phyloP scores from a whole-genome alignment of 2,888 invertebrate genomes.

The Antitype chi region DNA sequence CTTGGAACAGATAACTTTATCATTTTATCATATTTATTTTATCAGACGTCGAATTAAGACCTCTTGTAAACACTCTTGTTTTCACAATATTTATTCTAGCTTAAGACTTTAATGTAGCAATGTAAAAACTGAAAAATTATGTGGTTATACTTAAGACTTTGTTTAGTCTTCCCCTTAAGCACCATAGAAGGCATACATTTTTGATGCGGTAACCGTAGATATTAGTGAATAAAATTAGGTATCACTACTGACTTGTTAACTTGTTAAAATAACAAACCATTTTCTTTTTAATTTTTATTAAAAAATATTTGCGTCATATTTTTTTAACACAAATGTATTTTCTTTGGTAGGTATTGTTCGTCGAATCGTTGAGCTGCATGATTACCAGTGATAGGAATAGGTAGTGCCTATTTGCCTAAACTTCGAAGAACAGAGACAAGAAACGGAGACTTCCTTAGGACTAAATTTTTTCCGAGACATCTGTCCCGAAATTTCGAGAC shows the following conservation, averaged over 20 bases:
- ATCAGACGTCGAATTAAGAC: slow-evolving; percentile 48
- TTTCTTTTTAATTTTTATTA: not conserved
- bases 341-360: no score
- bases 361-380: no score
- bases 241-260: not conserved
- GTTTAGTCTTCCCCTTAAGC: no score
- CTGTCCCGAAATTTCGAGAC: no score
- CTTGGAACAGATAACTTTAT: slow-evolving; percentile 50
- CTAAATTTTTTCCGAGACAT: no score
- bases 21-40: slow-evolving; percentile 48
- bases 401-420: no score
- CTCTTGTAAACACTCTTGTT: slow-evolving; percentile 26
- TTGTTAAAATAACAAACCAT: no score
- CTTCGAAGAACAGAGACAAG: no score
- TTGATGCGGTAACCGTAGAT: not conserved
- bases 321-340: no score
- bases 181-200: not conserved
- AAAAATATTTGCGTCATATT: not conserved
- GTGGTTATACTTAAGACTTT: not conserved
- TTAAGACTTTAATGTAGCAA: not conserved
- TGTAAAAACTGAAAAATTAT: not conserved
- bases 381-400: no score
- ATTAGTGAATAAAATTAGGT: not conserved
- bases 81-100: slow-evolving; percentile 35
- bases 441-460: no score